Percentiles rank a stretch among this genome's conserved stretches.
Conservation (phyloP, 2,113 vertebrate species). For the Vidua chalybeata region DNA sequence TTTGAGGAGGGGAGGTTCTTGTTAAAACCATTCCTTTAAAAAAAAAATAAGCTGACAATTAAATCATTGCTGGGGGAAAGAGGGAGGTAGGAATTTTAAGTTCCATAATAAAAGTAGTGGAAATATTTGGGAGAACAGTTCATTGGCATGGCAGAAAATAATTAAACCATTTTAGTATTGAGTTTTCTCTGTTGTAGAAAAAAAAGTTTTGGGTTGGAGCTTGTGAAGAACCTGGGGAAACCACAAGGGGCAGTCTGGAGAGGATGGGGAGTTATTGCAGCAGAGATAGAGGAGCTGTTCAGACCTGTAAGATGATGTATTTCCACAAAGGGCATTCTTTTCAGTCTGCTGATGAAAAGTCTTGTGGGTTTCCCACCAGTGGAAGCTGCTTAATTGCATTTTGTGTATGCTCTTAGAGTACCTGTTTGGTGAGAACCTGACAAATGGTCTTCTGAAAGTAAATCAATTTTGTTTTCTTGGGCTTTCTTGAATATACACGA, state of each 20-base stretch:
- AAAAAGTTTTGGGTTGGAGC: not conserved
- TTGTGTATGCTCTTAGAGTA: slow-evolving; percentile 58
- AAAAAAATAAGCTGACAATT: not conserved
- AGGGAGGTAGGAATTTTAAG: not conserved
- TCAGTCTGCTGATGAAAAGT: slow-evolving; percentile 53
- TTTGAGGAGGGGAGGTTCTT: not conserved
- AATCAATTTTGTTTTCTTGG: slow-evolving; percentile 70
- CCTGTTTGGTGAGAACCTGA: slow-evolving; percentile 75
- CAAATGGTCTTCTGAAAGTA: slow-evolving; percentile 70
- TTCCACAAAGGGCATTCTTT: slow-evolving; percentile 26
- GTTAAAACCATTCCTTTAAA: not conserved
- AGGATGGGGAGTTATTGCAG: not conserved
- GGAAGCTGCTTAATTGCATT: slow-evolving; percentile 51
- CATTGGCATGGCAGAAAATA: not conserved
- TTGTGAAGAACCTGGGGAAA: slow-evolving; percentile 9
- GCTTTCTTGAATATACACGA: slow-evolving; percentile 69
- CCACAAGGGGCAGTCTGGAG: not conserved
- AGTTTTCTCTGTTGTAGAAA: not conserved
- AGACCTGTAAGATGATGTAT: slow-evolving; percentile 37
- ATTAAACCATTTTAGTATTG: not conserved
- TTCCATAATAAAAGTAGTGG: not conserved
- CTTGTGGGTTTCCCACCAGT: slow-evolving; percentile 65
- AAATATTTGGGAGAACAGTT: not conserved
- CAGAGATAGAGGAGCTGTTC: not conserved
- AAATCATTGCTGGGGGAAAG: not conserved